These are phyloP conservation scores for Peromyscus melanophrys DNA, from an alignment of 2,797 vertebrate species.

Conservation along the genomic window DNA sequence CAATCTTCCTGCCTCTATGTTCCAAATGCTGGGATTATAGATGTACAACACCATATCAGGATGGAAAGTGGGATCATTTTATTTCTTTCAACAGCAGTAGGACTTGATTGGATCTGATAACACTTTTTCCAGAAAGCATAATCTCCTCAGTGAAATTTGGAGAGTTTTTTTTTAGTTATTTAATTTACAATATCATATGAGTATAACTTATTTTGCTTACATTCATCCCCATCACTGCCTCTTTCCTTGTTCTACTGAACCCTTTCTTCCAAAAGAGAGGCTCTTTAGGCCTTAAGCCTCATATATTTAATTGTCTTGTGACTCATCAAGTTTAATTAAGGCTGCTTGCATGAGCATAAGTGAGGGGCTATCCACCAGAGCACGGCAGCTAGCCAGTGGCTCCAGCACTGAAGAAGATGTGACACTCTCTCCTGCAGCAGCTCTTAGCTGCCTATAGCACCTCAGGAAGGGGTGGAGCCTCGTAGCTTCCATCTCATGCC, in stretches of 20 bases:
- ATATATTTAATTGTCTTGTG: neutral
- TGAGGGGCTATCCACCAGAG: neutral
- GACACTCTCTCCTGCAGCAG: neutral
- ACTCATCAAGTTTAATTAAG: neutral
- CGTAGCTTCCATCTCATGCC: neutral
- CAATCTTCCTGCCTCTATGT: neutral
- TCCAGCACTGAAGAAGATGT: neutral
- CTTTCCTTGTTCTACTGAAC: neutral
- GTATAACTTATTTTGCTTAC: neutral
- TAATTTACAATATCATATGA: neutral
- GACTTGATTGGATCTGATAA: neutral
- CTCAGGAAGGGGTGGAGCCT: neutral
- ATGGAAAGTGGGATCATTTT: neutral
- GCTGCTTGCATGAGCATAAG: neutral
- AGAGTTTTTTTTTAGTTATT: neutral
- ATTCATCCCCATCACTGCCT: neutral
- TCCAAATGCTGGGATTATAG: neutral
- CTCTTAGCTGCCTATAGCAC: neutral
- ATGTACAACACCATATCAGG: too few species aligned
- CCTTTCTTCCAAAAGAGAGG: neutral
- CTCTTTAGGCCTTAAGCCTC: too few species aligned
- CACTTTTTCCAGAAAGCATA: neutral
- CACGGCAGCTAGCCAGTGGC: neutral
- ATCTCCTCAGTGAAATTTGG: neutral
- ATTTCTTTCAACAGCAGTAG: neutral